Evolutionary conservation across 2,888 invertebrate species (phyloP), one percentile per base, ranked within the genome.

Genomic region (Gasteruption jaculator): DNA sequence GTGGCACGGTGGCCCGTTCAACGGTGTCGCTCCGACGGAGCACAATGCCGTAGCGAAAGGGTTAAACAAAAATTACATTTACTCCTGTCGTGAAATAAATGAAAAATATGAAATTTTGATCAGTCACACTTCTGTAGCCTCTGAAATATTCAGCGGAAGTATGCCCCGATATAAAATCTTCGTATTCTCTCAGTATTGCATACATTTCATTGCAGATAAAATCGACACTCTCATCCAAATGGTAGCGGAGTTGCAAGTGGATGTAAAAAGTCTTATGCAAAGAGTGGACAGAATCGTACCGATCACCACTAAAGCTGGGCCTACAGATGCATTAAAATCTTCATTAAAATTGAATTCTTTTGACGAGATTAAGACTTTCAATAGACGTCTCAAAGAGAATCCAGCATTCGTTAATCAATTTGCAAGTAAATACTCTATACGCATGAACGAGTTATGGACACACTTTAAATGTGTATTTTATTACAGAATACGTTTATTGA

Each of bases 1-100:
- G 16, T 39, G 34, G 34, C 16, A 26, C 35, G 21, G 34, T 34
- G 34, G 20, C 21, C 29, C 25, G 34, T 39, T 24, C 35, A 43
- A 11, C 27, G 29, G 39, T 22, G 38, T 34, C 34, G 34, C 43
- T 38, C 34, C 35, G 24, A 30, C 35, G 39, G 43, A 39, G 31
- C 35, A 26, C 19, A 44, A 40, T 45, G 29, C 41, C 41, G 45
- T 32, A 38, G 27, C 43, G 43, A 43, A 39, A 39, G 38, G 43
- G 43, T n/a, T n/a, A n/a, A n/a, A n/a, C n/a, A n/a, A n/a, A n/a
- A n/a, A n/a, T n/a, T n/a, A n/a, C n/a, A n/a, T n/a, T n/a, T n/a
- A n/a, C n/a, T n/a, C n/a, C n/a, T n/a, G n/a, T n/a, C n/a, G n/a
- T n/a, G n/a, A n/a, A n/a, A n/a, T n/a, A n/a, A n/a, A n/a, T n/a